Percentiles rank a stretch among this genome's conserved stretches.
These are phyloP conservation scores for Macrobrachium rosenbergii DNA, from an alignment of 1,140 invertebrate genomes.

Conservation along the genomic window DNA sequence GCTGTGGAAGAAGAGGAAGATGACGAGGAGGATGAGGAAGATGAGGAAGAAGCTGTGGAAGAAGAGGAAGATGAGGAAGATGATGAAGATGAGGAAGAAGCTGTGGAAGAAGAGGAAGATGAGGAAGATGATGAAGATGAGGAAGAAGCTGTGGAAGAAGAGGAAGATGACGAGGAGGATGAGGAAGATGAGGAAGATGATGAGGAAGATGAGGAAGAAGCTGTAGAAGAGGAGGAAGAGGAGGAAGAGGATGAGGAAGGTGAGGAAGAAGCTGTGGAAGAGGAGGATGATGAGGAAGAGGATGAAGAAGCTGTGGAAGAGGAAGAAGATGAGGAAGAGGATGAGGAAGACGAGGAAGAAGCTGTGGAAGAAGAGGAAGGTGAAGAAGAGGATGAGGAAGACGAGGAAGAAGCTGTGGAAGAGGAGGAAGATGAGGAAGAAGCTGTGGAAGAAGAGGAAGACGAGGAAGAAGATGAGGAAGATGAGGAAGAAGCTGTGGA, in stretches of 20 bases:
- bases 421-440: slow-evolving; percentile 7
- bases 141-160: neutral
- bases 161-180: neutral
- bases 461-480: neutral
- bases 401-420: neutral
- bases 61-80: neutral
- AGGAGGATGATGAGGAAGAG: neutral
- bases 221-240: neutral
- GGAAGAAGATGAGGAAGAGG: neutral
- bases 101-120: neutral
- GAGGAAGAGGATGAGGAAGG: neutral
- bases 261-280: neutral
- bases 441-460: neutral
- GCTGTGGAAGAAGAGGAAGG: neutral
- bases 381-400: neutral
- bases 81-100: neutral
- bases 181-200: neutral
- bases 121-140: neutral
- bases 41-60: neutral
- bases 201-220: neutral
- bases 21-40: neutral
- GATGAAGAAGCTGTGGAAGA: neutral
- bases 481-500: neutral
- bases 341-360: neutral
- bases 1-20: neutral